A percentile compares a stretch with the other conserved stretches of the same genome.
These are phyloP conservation scores for Mormyrus lacerda DNA, from an alignment of 2,113 vertebrate genomes.

Conservation along the genomic window DNA sequence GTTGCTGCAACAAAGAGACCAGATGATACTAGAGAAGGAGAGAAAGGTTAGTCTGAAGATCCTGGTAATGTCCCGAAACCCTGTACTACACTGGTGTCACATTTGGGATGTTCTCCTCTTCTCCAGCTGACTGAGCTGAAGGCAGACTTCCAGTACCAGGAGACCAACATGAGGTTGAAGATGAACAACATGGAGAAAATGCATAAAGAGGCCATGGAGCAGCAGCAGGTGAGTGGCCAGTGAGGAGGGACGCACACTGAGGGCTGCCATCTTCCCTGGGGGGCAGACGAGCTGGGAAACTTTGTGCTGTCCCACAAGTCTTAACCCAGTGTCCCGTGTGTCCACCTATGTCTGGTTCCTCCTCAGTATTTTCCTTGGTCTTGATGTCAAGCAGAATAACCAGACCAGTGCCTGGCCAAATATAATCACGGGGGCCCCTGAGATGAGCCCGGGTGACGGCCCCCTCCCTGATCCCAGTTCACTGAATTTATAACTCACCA, in stretches of 20 bases:
- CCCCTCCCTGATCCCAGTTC: not conserved
- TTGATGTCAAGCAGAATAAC: not conserved
- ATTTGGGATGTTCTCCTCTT: not conserved
- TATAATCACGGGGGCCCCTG: not conserved
- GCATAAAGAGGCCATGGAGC: slow-evolving; percentile 95
- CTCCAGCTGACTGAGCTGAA: slow-evolving; percentile 89
- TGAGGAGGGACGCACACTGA: not conserved
- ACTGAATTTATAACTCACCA: not conserved
- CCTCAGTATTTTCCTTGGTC: not conserved
- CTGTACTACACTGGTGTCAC: not conserved
- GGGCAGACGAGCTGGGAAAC: not conserved
- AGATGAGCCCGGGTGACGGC: not conserved
- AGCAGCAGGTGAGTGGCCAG: slow-evolving; percentile 72
- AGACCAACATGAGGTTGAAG: slow-evolving; percentile 93
- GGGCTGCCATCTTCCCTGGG: not conserved
- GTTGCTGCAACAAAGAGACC: slow-evolving; percentile 92
- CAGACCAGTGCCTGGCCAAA: not conserved
- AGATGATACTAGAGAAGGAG: slow-evolving; percentile 95
- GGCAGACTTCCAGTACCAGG: slow-evolving; percentile 98
- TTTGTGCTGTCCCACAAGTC: not conserved
- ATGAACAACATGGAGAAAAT: slow-evolving; percentile 99
- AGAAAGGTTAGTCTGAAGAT: slow-evolving; percentile 71
- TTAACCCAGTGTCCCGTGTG: not conserved
- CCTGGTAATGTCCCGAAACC: not conserved
- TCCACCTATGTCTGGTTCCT: not conserved